Percentiles rank a stretch among this genome's conserved stretches.
phyloP scores from a whole-genome alignment of 1,140 invertebrate species.

The Oscheius sp. region DNA sequence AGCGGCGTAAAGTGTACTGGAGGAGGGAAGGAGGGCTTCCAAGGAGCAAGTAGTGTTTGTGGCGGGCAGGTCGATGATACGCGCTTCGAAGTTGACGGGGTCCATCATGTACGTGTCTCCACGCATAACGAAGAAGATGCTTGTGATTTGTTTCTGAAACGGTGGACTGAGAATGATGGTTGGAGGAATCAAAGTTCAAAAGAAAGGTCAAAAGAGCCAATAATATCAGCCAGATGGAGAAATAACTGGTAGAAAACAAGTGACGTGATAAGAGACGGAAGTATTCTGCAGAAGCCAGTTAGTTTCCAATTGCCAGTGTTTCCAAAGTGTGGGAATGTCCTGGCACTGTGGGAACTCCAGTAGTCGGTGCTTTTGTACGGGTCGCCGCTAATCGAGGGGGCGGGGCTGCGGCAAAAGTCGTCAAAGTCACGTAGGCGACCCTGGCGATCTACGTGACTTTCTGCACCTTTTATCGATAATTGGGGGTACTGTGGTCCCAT shows the following conservation, averaged over 20 bases:
- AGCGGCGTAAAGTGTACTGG: neutral
- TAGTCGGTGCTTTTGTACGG: slow-evolving; percentile 4
- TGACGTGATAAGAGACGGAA: too few relatives aligned
- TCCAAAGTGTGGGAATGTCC: too few relatives aligned
- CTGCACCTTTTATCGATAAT: too few relatives aligned
- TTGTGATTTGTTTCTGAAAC: neutral
- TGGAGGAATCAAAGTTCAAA: neutral
- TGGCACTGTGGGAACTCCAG: too few relatives aligned
- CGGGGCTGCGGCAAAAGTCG: neutral
- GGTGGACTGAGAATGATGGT: neutral
- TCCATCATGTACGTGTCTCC: neutral
- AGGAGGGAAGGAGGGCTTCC: neutral
- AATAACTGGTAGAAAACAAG: too few relatives aligned
- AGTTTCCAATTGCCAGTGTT: too few relatives aligned
- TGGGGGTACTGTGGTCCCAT: too few relatives aligned
- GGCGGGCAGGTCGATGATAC: neutral
- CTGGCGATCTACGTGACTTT: slow-evolving; percentile 10
- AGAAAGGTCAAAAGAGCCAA: neutral
- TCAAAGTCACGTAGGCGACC: slow-evolving; percentile 5
- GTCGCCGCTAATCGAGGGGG: neutral
- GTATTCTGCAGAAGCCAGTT: too few relatives aligned
- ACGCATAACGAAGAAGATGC: too few relatives aligned
- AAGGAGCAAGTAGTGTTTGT: neutral
- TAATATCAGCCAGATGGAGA: too few relatives aligned
- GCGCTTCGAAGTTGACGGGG: neutral